phyloP scores from a whole-genome alignment of 2,888 invertebrate genomes.

The Drosophila greeni region DNA sequence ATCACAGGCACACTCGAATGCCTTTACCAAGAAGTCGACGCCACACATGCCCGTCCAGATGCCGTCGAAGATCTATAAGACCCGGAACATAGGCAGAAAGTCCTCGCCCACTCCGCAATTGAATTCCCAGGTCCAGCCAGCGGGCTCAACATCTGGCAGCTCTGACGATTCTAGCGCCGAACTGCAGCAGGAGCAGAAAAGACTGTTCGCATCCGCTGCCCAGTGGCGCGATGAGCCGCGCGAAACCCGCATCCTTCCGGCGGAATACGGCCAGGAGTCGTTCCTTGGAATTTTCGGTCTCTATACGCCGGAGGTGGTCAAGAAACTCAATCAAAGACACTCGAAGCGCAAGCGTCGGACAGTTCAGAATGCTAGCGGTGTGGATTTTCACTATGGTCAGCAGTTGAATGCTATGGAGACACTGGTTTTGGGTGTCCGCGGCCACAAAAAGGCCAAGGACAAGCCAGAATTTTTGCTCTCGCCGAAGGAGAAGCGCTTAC shows the following conservation, averaged over 20 bases:
- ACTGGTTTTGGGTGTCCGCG: slow-evolving; percentile 56
- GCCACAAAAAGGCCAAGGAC: slow-evolving; percentile 72
- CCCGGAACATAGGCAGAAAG: slow-evolving; percentile 14
- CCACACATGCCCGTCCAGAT: slow-evolving; percentile 11
- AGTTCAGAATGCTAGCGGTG: slow-evolving; percentile 75
- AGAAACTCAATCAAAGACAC: slow-evolving; percentile 75
- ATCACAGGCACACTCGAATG: slow-evolving; percentile 3
- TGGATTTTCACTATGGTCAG: slow-evolving; percentile 78
- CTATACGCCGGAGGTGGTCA: slow-evolving; percentile 71
- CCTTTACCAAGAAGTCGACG: slow-evolving; percentile 3
- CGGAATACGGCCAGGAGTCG: slow-evolving; percentile 73
- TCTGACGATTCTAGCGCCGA: slow-evolving; percentile 68
- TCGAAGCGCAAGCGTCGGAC: slow-evolving; percentile 77
- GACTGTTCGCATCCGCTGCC: slow-evolving; percentile 55
- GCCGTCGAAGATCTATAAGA: slow-evolving; percentile 7
- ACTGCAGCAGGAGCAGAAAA: slow-evolving; percentile 54
- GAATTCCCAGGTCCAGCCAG: slow-evolving; percentile 1
- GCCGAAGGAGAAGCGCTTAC: slow-evolving; percentile 74
- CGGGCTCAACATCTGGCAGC: slow-evolving; percentile 50
- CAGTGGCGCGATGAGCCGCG: slow-evolving; percentile 71
- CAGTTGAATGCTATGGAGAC: slow-evolving; percentile 62
- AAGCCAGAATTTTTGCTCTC: slow-evolving; percentile 73
- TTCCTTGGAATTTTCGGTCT: slow-evolving; percentile 76
- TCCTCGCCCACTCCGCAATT: slow-evolving; percentile 10
- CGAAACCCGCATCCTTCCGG: slow-evolving; percentile 58